These are phyloP conservation scores for Sisyra terminalis DNA, from an alignment of 2,888 invertebrate species.

Conservation along the genomic window DNA sequence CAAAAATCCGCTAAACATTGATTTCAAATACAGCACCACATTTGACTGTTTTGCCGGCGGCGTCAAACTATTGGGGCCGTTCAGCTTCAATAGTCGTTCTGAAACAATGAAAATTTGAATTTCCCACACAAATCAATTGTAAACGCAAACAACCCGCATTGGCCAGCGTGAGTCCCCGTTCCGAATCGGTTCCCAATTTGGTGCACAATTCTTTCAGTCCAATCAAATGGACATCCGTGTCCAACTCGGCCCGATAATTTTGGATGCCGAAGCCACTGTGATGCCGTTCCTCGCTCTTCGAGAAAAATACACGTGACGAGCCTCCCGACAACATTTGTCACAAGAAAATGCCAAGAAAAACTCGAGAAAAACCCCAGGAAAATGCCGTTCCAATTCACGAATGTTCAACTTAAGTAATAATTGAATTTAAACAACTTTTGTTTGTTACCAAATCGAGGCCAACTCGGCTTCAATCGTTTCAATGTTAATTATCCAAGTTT, in stretches of 20 bases:
- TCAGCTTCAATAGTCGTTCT: slow-evolving; percentile 36
- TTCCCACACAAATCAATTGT: neutral
- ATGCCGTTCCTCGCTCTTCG: slow-evolving; percentile 25
- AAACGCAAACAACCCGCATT: slow-evolving; percentile 24
- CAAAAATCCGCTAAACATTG: slow-evolving; percentile 56
- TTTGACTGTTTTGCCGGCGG: slow-evolving; percentile 41
- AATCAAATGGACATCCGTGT: slow-evolving; percentile 97
- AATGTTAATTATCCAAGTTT: no score
- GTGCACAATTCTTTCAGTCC: slow-evolving; percentile 92
- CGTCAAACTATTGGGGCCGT: slow-evolving; percentile 45
- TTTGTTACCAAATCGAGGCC: no score
- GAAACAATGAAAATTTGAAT: neutral
- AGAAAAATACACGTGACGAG: slow-evolving; percentile 9
- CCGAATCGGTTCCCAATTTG: slow-evolving; percentile 92
- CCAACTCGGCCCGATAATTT: slow-evolving; percentile 97
- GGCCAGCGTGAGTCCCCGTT: slow-evolving; percentile 53
- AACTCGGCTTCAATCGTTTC: no score
- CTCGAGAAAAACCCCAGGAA: no score
- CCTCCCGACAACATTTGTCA: neutral
- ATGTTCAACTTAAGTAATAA: no score
- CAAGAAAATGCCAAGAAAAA: no score
- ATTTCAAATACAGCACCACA: slow-evolving; percentile 43
- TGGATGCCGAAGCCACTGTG: slow-evolving; percentile 83
- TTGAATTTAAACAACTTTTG: no score
- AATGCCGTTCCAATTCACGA: no score